These are phyloP conservation scores for Apodemia mormo DNA, from an alignment of 2,888 invertebrate genomes.

Conservation along the genomic window DNA sequence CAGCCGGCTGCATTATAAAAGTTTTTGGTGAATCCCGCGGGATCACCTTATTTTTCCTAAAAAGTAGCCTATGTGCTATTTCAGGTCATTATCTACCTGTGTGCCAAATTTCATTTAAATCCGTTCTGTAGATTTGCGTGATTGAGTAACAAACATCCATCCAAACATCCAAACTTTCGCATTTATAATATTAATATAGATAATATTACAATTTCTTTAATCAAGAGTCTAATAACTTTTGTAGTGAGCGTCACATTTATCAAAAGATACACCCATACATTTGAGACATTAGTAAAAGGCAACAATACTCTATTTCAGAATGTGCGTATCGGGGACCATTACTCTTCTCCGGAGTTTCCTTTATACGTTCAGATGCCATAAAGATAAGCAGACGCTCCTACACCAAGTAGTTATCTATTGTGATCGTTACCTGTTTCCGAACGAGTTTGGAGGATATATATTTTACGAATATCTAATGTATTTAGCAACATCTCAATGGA, in stretches of 20 bases:
- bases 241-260: conserved; percentile 48
- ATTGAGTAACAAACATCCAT: too few species aligned
- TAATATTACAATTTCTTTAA: not conserved
- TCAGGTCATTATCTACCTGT: too few species aligned
- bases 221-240: not conserved
- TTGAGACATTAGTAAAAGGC: conserved; percentile 55
- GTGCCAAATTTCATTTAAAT: too few species aligned
- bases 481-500: conserved; percentile 20
- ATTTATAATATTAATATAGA: too few species aligned
- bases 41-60: too few species aligned
- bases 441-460: conserved; percentile 55
- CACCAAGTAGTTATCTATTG: conserved; percentile 56
- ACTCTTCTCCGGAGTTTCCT: conserved; percentile 69
- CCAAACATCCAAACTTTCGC: too few species aligned
- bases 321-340: conserved; percentile 71
- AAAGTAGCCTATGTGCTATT: too few species aligned
- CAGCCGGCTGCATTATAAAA: too few species aligned
- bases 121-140: too few species aligned
- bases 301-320: conserved; percentile 66
- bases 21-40: too few species aligned
- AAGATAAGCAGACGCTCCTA: conserved; percentile 57
- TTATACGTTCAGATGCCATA: conserved; percentile 71
- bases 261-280: conserved; percentile 52
- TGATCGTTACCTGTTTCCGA: conserved; percentile 64
- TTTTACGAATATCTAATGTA: conserved; percentile 24